A percentile compares a stretch with the other conserved stretches of the same genome.
These are phyloP conservation scores for Doris montereyensis DNA, from an alignment of 2,888 invertebrate genomes.

Conservation along the genomic window DNA sequence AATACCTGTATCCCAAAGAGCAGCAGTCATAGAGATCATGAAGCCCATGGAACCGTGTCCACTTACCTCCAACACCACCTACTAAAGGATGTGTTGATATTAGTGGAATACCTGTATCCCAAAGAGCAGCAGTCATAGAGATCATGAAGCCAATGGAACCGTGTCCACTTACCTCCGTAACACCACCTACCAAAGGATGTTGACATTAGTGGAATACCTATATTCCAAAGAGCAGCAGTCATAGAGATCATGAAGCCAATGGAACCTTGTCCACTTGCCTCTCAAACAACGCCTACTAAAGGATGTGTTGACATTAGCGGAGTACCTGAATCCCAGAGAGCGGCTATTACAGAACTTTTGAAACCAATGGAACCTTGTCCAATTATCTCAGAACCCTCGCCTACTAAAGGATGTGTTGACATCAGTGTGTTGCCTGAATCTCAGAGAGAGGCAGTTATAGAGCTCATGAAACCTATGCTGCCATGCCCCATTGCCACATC, in stretches of 20 bases:
- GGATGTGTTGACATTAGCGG: not conserved
- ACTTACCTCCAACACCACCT: not conserved
- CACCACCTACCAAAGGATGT: no score
- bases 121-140: not conserved
- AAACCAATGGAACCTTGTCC: not conserved
- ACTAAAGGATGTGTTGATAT: not conserved
- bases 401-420: no score
- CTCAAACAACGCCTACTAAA: not conserved
- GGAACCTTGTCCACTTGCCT: not conserved
- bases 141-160: not conserved
- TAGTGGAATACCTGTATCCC: not conserved
- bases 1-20: not conserved
- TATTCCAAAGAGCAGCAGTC: not conserved
- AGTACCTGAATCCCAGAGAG: not conserved
- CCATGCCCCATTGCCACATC: not conserved
- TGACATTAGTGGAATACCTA: not conserved
- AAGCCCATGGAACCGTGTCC: not conserved
- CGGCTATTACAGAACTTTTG: not conserved
- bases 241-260: not conserved
- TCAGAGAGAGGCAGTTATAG: not conserved
- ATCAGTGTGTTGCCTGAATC: not conserved
- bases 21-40: not conserved
- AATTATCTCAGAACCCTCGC: no score
- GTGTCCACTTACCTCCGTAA: no score
- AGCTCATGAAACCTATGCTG: not conserved